A percentile compares a stretch with the other conserved stretches of the same genome.
Evolutionary conservation across 2,888 invertebrate genomes (phyloP).

Genomic region (Philhelius pedissequus): DNA sequence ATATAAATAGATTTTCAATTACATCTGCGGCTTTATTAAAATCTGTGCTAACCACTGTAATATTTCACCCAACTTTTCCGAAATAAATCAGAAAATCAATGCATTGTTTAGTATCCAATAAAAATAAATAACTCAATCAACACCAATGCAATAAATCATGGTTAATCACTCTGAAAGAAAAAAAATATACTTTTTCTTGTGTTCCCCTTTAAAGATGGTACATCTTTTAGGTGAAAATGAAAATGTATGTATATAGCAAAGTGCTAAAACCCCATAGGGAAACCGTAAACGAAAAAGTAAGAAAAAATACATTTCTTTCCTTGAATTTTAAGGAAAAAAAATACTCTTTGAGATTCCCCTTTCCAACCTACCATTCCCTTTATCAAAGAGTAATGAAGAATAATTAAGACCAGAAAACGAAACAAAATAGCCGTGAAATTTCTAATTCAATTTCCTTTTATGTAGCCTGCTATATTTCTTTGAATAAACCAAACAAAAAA

Average conservation of each 20-base stretch:
- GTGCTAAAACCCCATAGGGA: not conserved
- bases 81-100: not conserved
- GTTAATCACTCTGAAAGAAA: not conserved
- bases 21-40: not conserved
- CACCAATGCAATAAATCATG: not conserved
- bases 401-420: not conserved
- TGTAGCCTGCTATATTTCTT: not conserved
- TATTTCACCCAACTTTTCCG: not conserved
- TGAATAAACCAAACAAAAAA: not conserved
- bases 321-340: not conserved
- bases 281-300: not conserved
- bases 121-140: not conserved
- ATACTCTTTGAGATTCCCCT: not conserved
- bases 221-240: not conserved
- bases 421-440: not conserved
- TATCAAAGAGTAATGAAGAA: not conserved
- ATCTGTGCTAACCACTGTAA: not conserved
- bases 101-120: not conserved
- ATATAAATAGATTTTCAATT: not conserved
- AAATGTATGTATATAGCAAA: not conserved
- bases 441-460: not conserved
- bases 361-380: not conserved
- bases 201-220: not conserved
- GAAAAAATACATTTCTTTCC: not conserved
- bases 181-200: not conserved